These are phyloP conservation scores for Tragelaphus scriptus DNA, from an alignment of 2,113 vertebrate genomes.

Conservation along the genomic window DNA sequence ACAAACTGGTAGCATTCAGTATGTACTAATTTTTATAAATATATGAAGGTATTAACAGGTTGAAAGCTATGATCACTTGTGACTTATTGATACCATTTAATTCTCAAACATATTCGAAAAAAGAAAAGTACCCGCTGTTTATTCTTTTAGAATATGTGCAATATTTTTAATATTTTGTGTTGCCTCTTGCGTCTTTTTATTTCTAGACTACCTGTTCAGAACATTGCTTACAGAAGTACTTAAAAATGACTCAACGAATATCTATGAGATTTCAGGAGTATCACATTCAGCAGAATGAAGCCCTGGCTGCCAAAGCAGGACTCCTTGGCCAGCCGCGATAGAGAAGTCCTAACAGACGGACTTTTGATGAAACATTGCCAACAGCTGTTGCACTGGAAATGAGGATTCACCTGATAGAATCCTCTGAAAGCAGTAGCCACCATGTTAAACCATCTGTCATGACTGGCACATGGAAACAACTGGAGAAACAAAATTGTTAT, in stretches of 20 bases:
- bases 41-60: not conserved
- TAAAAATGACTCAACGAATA: constrained; percentile 99
- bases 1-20: not conserved
- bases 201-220: constrained; percentile 92
- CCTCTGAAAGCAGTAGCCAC: constrained; percentile 9
- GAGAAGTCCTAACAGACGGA: not conserved
- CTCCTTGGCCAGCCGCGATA: constrained; percentile 90
- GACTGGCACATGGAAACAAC: constrained; percentile 57
- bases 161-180: not conserved
- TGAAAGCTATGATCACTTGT: constrained; percentile 11
- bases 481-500: constrained; percentile 56
- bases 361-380: constrained; percentile 20
- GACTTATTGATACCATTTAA: not conserved
- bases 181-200: constrained; percentile 42
- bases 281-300: constrained; percentile 99
- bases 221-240: constrained; percentile 96
- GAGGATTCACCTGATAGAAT: constrained; percentile 23
- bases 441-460: constrained; percentile 30
- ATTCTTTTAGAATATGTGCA: constrained; percentile 10
- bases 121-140: not conserved
- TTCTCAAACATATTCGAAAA: not conserved
- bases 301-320: constrained; percentile 95
- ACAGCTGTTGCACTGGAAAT: constrained; percentile 2
- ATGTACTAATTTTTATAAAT: not conserved
- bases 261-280: constrained; percentile 99